Base-by-base conservation (phyloP, 2,797 vertebrate genomes). In the Sebastes diaconus region DNA sequence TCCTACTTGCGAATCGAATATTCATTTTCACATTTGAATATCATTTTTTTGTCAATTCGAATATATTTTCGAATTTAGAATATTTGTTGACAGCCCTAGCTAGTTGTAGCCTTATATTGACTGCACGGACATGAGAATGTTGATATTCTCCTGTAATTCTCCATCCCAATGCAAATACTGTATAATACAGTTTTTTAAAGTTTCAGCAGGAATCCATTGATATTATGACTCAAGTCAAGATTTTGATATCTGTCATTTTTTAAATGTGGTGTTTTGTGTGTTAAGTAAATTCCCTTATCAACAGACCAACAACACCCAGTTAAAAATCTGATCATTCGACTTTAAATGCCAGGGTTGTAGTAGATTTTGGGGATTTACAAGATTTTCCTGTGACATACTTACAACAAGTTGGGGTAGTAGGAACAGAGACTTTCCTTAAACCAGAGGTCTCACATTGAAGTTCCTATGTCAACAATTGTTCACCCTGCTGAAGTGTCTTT, bases 371-470 rank as follows among this genome's bases (percentile, higher is more conserved):
- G 39, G n/a, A 32, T 39, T 50, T 25, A 16, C 18, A 30, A 14
- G 8, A 22, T 42, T n/a, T 60, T 52, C 3, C 6, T 50, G 22
- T 55, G 16, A 27, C 27, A 10, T 39, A 6, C 20, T 30, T 68
- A 14, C 22, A 36, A 9, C 30, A 20, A 60, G 22, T 66, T 30
- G 7, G 24, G 27, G 16, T 58, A 20, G 4, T 42, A 42, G 25
- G 42, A 66, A 50, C 20, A 77, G 34, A 74, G 14, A 25, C n/a
- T 61, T 83, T 50, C 46, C 24, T 54, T 72, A 20, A 79, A 68
- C 29, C 27, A 50, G 46, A 39, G 29, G n/a, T 69, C 66, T 84
- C 61, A 68, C 25, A 71, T 74, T 77, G 29, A 69, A 42, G 29
- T 7, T 79, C 25, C n/a, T 18, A 11, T 72, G 14, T 61, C 68